Base-by-base conservation (phyloP, 2,113 vertebrate genomes). In the Connochaetes taurinus region DNA sequence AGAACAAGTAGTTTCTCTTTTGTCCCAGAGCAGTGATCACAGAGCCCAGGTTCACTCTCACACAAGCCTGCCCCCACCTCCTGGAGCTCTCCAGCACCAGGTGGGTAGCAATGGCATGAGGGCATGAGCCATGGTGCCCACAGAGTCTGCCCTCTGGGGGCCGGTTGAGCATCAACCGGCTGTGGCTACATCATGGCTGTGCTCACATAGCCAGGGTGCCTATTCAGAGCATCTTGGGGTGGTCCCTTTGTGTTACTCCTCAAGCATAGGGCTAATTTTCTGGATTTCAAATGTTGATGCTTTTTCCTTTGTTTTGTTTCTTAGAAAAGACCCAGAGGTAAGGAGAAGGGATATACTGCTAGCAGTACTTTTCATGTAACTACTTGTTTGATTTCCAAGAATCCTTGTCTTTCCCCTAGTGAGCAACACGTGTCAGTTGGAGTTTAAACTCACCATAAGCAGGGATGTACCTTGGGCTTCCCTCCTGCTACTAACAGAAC, bases 241-340 rank as follows among this genome's bases (percentile, higher is more conserved):
- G 4, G 15, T 9, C 53, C 6, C 19, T 62, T 53, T 14, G 25
- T 43, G 9, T 58, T 8, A 78, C 11, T 7, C 27, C 62, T 29
- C 21, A 88, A 17, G 15, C 36, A 1, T 0, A 43, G 33, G 47
- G 12, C 36, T 86, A 14, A 29, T 33, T 67, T 88, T 88, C 83
- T 57, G 90, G n/a, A 82, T 17, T 78, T 86, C 85, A 58, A 21
- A 74, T 78, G 40, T 64, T 76, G 13, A 19, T 52, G 2, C 13
- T 33, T 58, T 86, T 31, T 36, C 47, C 43, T 71, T 94, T 71
- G 52, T 90, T 83, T 67, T 21, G 2, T 43, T 45, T 97, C 64
- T 87, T 86, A 52, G 81, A 52, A 55, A 89, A 92, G 53, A 80
- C 29, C 23, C 58, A 87, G 84, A 43, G 31, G 2, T 36, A 13